Evolutionary conservation across 2,113 vertebrate species (phyloP).

Genomic region (Poeciliopsis occidentalis): DNA sequence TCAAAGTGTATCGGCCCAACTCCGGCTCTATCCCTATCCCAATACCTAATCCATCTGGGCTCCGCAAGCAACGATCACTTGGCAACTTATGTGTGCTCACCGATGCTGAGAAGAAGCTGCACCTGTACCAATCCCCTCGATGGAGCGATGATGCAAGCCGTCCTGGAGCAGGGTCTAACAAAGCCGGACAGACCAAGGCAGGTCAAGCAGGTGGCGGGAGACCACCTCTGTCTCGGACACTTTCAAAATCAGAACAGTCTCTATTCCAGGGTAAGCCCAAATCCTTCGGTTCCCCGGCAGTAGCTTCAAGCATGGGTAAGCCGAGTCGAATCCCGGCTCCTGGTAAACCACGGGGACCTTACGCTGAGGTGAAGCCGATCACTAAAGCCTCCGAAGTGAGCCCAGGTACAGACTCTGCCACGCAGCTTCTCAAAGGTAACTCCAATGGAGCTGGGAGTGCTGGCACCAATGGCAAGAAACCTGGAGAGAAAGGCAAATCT

Average conservation of each 20-base stretch:
- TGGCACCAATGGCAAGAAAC: constrained; percentile 59
- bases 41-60: constrained; percentile 80
- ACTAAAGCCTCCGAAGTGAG: constrained; percentile 87
- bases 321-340: constrained; percentile 88
- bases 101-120: constrained; percentile 93
- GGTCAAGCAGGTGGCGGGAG: constrained; percentile 63
- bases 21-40: constrained; percentile 78
- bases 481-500: constrained; percentile 71
- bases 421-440: constrained; percentile 81
- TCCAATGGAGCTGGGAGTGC: constrained; percentile 63
- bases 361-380: constrained; percentile 94
- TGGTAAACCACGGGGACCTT: constrained; percentile 86
- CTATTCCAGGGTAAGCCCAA: constrained; percentile 88
- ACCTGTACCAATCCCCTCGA: constrained; percentile 87
- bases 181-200: constrained; percentile 58
- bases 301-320: constrained; percentile 79
- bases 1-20: constrained; percentile 87
- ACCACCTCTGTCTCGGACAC: constrained; percentile 83
- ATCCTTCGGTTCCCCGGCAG: constrained; percentile 75
- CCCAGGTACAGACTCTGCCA: constrained; percentile 82
- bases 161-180: constrained; percentile 60
- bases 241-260: constrained; percentile 94
- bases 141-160: constrained; percentile 89
- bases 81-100: constrained; percentile 92
- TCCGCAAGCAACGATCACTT: constrained; percentile 92